phyloP scores from a whole-genome alignment of 2,888 invertebrate species.

The Macrosoma leucophasiata region DNA sequence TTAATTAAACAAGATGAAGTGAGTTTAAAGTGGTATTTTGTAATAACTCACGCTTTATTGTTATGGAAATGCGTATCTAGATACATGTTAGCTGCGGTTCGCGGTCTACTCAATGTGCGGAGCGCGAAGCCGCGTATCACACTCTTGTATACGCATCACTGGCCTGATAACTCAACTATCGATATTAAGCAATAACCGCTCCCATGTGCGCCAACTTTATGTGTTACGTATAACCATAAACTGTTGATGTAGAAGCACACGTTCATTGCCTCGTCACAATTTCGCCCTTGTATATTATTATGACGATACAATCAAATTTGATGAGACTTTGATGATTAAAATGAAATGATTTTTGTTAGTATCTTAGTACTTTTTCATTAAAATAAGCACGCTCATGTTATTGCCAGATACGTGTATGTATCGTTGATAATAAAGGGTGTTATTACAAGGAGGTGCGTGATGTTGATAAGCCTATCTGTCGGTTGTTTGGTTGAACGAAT shows the following conservation, averaged over 20 bases:
- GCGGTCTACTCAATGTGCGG: constrained; percentile 35
- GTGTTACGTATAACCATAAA: constrained; percentile 53
- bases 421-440: constrained; percentile 38
- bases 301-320: no score
- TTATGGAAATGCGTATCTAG: constrained; percentile 53
- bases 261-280: no score
- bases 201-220: constrained; percentile 51
- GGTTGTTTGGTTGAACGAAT: constrained; percentile 52
- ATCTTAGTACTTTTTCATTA: constrained; percentile 15
- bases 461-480: constrained; percentile 53
- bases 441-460: constrained; percentile 35
- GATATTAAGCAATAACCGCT: constrained; percentile 66
- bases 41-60: constrained; percentile 62
- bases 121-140: constrained; percentile 53
- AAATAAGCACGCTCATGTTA: constrained; percentile 32
- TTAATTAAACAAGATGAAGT: background rate
- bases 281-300: no score
- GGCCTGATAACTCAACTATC: constrained; percentile 59
- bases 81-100: constrained; percentile 46
- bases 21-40: constrained; percentile 2
- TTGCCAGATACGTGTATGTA: constrained; percentile 31
- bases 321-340: no score
- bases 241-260: constrained; percentile 40
- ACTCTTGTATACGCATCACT: constrained; percentile 60
- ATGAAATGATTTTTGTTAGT: constrained; percentile 11